phyloP scores from a whole-genome alignment of 2,888 invertebrate species.

The Cerastis leucographa region DNA sequence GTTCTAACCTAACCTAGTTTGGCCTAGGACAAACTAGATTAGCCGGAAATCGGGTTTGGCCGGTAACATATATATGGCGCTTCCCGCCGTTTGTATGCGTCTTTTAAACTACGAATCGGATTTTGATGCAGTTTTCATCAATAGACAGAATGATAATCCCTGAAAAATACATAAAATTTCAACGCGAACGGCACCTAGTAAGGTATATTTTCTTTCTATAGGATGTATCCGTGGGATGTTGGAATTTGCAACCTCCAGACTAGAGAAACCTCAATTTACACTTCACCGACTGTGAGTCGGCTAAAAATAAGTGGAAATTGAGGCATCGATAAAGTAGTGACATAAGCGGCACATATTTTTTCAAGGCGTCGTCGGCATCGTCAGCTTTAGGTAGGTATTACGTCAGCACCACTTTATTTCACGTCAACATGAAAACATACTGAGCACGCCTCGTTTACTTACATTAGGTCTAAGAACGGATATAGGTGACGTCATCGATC shows the following conservation, averaged over 20 bases:
- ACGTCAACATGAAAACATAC: conserved; percentile 39
- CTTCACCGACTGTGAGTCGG: not conserved
- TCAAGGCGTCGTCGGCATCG: not conserved
- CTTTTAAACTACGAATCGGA: no score
- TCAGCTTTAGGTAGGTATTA: conserved; percentile 4
- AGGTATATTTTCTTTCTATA: no score
- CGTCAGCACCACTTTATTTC: conserved; percentile 33
- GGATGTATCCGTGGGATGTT: not conserved
- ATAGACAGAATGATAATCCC: no score
- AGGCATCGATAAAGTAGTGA: not conserved
- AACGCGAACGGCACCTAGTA: no score
- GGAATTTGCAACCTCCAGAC: no score
- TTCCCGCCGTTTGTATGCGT: no score
- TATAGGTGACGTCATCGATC: conserved; percentile 58
- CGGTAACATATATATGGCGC: no score
- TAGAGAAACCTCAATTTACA: not conserved
- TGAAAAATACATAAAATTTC: no score
- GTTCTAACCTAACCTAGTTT: no score
- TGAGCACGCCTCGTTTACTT: conserved; percentile 23
- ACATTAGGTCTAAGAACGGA: conserved; percentile 34
- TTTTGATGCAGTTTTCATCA: no score
- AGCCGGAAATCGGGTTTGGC: no score
- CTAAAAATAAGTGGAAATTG: not conserved
- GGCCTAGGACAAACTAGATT: no score
- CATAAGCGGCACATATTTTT: conserved; percentile 9